Conservation (phyloP, 2,888 invertebrate species). For the Stictocephala bisonia region DNA sequence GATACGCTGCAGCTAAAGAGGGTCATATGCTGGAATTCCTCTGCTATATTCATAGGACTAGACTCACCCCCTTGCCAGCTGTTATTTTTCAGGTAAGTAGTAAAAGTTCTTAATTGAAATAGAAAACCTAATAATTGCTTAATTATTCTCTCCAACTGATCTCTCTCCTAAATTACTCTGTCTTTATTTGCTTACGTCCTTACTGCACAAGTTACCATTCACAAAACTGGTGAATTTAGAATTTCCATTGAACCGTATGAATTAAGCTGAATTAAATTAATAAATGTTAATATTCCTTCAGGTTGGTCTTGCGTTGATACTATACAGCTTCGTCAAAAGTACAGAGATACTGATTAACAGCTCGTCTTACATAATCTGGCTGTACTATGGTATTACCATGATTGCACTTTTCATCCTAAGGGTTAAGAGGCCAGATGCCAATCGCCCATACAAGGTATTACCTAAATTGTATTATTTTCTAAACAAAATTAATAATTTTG, state of each 20-base stretch:
- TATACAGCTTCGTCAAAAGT: not conserved
- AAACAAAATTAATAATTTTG: too few relatives aligned
- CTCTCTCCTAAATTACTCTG: too few relatives aligned
- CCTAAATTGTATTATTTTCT: too few relatives aligned
- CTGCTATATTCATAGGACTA: slow-evolving; percentile 12
- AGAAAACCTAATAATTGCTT: too few relatives aligned
- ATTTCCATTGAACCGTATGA: not conserved
- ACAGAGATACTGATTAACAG: not conserved
- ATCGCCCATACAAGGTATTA: slow-evolving; percentile 21
- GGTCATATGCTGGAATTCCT: slow-evolving; percentile 11
- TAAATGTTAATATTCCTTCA: not conserved
- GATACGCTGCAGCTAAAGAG: slow-evolving; percentile 28
- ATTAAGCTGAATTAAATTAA: not conserved
- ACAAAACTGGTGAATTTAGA: too few relatives aligned
- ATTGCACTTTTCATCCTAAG: slow-evolving; percentile 1
- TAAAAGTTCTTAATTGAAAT: too few relatives aligned
- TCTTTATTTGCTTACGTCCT: too few relatives aligned
- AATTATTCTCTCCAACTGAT: too few relatives aligned
- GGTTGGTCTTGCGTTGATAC: not conserved
- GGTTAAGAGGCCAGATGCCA: not conserved
- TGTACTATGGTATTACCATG: slow-evolving; percentile 21
- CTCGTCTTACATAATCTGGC: slow-evolving; percentile 7
- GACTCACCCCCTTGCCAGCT: slow-evolving; percentile 15
- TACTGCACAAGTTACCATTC: too few relatives aligned
- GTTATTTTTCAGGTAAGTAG: slow-evolving; percentile 9